Evolutionary conservation across 2,797 vertebrate genomes (phyloP), one percentile per base, ranked within the genome.

Genomic region (Delichon dasypus): DNA sequence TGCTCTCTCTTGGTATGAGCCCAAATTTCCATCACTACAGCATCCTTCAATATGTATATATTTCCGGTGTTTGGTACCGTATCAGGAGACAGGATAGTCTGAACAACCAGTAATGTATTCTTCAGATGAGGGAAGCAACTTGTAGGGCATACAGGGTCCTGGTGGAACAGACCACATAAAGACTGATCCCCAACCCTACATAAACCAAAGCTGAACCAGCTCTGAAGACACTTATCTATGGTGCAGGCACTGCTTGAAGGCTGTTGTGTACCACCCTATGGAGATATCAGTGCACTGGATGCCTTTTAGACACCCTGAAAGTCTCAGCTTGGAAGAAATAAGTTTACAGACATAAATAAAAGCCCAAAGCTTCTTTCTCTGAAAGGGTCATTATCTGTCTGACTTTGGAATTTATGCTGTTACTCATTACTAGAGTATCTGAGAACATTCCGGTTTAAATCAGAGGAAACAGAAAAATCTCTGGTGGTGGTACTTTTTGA

Each of bases 1-100:
- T 0, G 0, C n/a, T 54, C 9, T 50, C 15, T 32, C 23, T n/a
- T 9, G 7, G 9, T 32, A 38, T 10, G 15, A 81, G 44, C 40
- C 4, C n/a, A 34, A 23, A 42, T 55, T 79, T 73, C n/a, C 40
- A 42, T 58, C 48, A 23, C 26, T 40, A 18, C 11, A 13, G 9
- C 7, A 66, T 21, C 40, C 44, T 83, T 55, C 48, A 47, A 10
- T 55, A 74, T 58, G 47, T 51, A 58, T 11, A 13, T 40, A 67
- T 51, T 85, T 83, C 58, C 11, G 55, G 9, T 64, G 27, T 29
- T 85, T 78, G 26, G 30, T 44, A n/a, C 47, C 3, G 0, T 18
- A 27, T 20, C 29, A 73, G 38, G 47, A 74, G 22, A 86, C 6
- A 9, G 17, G 7, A 9, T 11, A 45, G 76, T 64, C 57, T 71